phyloP scores from a whole-genome alignment of 2,888 invertebrate genomes.

The Rambutsinella grinnellia region DNA sequence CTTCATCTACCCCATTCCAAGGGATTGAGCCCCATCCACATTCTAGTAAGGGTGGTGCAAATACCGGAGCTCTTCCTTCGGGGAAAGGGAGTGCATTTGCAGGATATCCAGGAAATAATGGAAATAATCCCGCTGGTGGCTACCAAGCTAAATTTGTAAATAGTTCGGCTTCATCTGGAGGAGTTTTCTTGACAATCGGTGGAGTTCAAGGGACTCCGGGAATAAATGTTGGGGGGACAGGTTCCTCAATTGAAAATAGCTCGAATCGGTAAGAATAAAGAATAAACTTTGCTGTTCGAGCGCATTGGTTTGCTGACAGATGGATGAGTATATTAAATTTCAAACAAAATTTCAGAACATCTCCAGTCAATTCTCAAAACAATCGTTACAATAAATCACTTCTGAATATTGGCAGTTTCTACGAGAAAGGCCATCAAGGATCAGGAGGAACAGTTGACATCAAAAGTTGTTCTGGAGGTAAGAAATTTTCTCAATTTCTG shows the following conservation, averaged over 20 bases:
- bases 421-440: slow-evolving; percentile 42
- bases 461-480: slow-evolving; percentile 22
- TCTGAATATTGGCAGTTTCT: slow-evolving; percentile 35
- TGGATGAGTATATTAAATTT: slow-evolving; percentile 2
- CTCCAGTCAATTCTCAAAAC: slow-evolving; percentile 1
- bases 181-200: slow-evolving; percentile 34
- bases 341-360: slow-evolving; percentile 32
- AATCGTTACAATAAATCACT: slow-evolving; percentile 15
- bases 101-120: slow-evolving; percentile 10
- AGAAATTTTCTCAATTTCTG: not conserved
- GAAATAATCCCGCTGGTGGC: not conserved
- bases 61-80: slow-evolving; percentile 6
- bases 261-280: slow-evolving; percentile 1
- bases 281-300: too few species aligned
- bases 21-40: slow-evolving; percentile 40
- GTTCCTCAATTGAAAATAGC: not conserved
- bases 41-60: slow-evolving; percentile 22
- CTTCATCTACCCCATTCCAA: slow-evolving; percentile 32
- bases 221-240: too few species aligned
- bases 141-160: slow-evolving; percentile 12
- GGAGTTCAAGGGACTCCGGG: slow-evolving; percentile 12
- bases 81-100: slow-evolving; percentile 10
- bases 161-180: slow-evolving; percentile 34
- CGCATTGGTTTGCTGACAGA: not conserved
- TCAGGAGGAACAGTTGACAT: slow-evolving; percentile 51